phyloP scores from a whole-genome alignment of 1,140 invertebrate species.

The Apis cerana region DNA sequence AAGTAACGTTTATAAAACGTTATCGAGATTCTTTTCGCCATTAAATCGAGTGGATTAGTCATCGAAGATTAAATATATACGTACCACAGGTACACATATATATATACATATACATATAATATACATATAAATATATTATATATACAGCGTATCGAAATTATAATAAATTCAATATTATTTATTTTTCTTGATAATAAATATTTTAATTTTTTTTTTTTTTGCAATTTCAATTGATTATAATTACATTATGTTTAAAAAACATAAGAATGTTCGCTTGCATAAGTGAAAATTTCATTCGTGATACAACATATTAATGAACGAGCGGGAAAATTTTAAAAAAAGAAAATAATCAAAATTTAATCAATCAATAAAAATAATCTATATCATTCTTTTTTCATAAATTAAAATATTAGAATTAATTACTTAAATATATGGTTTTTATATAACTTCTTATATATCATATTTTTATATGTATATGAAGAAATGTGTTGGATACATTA shows the following conservation, averaged over 20 bases:
- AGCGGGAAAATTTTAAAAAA: neutral
- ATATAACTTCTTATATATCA: no score
- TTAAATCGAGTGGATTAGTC: slow-evolving; percentile 41
- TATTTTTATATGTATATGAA: neutral
- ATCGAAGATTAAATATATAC: slow-evolving; percentile 21
- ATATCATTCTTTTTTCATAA: neutral
- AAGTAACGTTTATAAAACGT: slow-evolving; percentile 38
- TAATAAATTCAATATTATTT: neutral
- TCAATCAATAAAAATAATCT: neutral
- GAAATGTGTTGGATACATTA: neutral
- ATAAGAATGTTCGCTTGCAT: neutral
- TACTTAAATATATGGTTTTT: neutral
- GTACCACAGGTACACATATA: slow-evolving; percentile 11
- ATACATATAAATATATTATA: no score
- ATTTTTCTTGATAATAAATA: neutral
- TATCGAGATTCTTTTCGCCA: slow-evolving; percentile 41
- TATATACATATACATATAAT: neutral
- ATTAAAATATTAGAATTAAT: neutral
- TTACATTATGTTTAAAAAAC: slow-evolving; percentile 10
- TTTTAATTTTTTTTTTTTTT: neutral
- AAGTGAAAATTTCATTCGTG: neutral
- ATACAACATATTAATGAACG: neutral
- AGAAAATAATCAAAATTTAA: neutral
- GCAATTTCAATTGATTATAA: neutral
- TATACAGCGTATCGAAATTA: slow-evolving; percentile 15